Conservation (phyloP, 2,113 vertebrate species). For the Tylochromis polylepis region DNA sequence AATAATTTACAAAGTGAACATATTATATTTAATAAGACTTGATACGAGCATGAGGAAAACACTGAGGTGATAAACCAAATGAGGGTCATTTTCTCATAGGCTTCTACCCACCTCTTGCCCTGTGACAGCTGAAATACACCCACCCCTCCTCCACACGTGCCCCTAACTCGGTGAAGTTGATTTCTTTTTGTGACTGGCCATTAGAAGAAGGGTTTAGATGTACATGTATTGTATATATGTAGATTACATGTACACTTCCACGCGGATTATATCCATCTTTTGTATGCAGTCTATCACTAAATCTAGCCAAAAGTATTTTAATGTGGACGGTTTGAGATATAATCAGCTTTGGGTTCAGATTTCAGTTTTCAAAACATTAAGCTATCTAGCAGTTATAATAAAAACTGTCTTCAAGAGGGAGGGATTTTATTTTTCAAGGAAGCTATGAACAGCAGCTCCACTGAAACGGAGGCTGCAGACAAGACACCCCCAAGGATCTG, state of each 20-base stretch:
- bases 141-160: neutral
- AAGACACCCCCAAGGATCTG: neutral
- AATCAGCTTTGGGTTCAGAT: neutral
- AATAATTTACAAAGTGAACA: neutral
- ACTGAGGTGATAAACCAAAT: neutral
- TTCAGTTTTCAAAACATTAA: neutral
- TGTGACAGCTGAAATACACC: neutral
- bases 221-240: too few relatives aligned
- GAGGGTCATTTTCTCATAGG: neutral
- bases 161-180: neutral
- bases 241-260: neutral
- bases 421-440: neutral
- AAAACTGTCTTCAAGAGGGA: neutral
- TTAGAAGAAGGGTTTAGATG: neutral
- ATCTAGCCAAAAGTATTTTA: neutral
- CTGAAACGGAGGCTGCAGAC: neutral
- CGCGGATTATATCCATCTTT: rapidly evolving
- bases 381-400: neutral
- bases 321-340: neutral
- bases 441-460: neutral
- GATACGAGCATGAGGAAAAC: neutral
- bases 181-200: neutral
- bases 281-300: neutral
- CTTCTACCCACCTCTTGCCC: neutral
- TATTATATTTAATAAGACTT: neutral